phyloP scores from a whole-genome alignment of 2,113 vertebrate genomes.

The Conger conger region DNA sequence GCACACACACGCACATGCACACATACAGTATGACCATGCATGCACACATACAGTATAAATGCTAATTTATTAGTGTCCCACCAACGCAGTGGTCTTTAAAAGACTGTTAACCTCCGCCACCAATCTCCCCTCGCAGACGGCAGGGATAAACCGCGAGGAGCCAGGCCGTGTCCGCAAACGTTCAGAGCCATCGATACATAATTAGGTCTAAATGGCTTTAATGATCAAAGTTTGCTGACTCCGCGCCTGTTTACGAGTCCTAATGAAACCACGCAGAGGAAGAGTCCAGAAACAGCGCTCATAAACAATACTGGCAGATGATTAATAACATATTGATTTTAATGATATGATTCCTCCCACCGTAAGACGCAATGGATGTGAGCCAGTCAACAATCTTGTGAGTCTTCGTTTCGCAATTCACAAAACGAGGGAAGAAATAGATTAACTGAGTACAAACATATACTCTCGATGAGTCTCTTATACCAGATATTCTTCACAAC shows the following conservation, averaged over 20 bases:
- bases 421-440: not conserved
- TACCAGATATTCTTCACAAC: no score
- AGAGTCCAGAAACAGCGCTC: constrained; percentile 68
- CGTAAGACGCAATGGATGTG: not conserved
- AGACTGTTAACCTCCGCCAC: constrained; percentile 54
- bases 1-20: not conserved
- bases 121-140: constrained; percentile 52
- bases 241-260: constrained; percentile 61
- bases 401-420: not conserved
- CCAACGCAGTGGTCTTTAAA: constrained; percentile 50
- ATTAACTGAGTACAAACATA: not conserved
- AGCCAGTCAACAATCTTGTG: not conserved
- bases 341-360: constrained; percentile 58
- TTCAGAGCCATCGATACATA: constrained; percentile 77
- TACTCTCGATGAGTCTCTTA: no score
- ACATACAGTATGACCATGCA: not conserved
- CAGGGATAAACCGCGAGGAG: constrained; percentile 49
- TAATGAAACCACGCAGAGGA: constrained; percentile 66
- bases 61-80: constrained; percentile 24
- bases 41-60: constrained; percentile 35
- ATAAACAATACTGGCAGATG: constrained; percentile 65
- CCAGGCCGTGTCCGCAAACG: constrained; percentile 65
- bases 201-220: constrained; percentile 76
- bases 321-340: constrained; percentile 60
- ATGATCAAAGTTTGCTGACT: constrained; percentile 75